These are phyloP conservation scores for Charanyca ferruginea DNA, from an alignment of 2,888 invertebrate species.

Conservation along the genomic window DNA sequence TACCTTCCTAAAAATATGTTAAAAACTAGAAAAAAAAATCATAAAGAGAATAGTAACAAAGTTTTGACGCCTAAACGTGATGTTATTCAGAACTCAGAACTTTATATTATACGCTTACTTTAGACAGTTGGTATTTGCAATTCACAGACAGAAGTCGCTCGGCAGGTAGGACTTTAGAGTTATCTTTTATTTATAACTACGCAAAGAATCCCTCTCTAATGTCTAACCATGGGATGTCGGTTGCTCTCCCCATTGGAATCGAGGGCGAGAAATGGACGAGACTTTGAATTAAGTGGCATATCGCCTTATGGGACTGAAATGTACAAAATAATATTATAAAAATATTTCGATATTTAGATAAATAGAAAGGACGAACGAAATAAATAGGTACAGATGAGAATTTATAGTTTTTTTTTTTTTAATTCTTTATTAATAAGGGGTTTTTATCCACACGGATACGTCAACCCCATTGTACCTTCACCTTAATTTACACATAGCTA, in stretches of 20 bases:
- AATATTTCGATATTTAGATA: too few relatives aligned
- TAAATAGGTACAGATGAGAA: background rate
- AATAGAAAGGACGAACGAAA: too few relatives aligned
- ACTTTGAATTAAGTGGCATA: background rate
- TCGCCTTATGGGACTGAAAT: too few relatives aligned
- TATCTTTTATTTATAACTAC: conserved; percentile 91
- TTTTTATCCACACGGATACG: too few relatives aligned
- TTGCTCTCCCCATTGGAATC: conserved; percentile 15
- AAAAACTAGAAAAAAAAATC: conserved; percentile 50
- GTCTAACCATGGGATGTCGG: conserved; percentile 69
- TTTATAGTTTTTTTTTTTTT: too few relatives aligned
- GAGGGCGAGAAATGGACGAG: conserved; percentile 29
- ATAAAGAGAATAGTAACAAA: conserved; percentile 54
- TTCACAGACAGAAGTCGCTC: conserved; percentile 86
- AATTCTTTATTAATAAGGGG: too few relatives aligned
- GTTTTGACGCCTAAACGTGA: conserved; percentile 70
- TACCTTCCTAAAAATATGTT: conserved; percentile 50
- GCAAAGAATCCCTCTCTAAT: conserved; percentile 77
- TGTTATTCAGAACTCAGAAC: conserved; percentile 75
- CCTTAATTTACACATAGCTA: too few relatives aligned
- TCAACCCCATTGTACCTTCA: too few relatives aligned
- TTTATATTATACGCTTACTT: conserved; percentile 68
- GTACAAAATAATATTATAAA: too few relatives aligned
- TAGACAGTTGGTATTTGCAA: conserved; percentile 86
- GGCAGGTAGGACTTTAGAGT: conserved; percentile 85